Evolutionary conservation across 2,113 vertebrate species (phyloP).

Genomic region (Otus sunia): DNA sequence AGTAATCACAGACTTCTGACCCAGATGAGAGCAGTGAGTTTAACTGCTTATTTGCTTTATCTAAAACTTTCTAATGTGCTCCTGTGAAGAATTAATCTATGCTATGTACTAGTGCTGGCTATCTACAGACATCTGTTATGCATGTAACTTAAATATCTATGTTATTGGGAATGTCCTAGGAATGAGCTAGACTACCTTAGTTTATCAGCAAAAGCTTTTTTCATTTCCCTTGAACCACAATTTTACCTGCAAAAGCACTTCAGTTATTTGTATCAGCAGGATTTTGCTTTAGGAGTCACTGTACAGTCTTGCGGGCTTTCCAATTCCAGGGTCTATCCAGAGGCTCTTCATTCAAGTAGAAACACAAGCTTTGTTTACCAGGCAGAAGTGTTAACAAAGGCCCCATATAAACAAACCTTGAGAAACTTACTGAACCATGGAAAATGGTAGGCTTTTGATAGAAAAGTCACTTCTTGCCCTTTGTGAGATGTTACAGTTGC

Average conservation of each 20-base stretch:
- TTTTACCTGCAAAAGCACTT: background rate
- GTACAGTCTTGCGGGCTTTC: background rate
- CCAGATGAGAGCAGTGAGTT: background rate
- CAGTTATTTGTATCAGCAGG: background rate
- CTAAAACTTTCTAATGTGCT: background rate
- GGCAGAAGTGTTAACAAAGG: background rate
- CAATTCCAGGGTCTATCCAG: background rate
- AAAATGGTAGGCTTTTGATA: background rate
- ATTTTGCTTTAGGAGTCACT: background rate
- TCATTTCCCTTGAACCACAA: background rate
- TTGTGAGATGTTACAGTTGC: background rate
- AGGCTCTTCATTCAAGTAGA: background rate
- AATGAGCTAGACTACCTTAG: background rate
- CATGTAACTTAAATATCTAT: background rate
- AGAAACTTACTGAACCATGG: background rate
- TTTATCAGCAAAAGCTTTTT: background rate
- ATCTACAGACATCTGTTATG: background rate
- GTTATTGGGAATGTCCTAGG: background rate
- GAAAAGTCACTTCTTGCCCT: background rate
- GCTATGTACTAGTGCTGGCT: background rate
- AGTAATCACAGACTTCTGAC: background rate
- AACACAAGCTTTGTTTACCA: background rate
- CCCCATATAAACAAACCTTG: background rate
- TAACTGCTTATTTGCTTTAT: background rate
- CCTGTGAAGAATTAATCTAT: background rate